Base-by-base conservation (phyloP, 2,797 vertebrate species). In the Sphaeramia orbicularis region DNA sequence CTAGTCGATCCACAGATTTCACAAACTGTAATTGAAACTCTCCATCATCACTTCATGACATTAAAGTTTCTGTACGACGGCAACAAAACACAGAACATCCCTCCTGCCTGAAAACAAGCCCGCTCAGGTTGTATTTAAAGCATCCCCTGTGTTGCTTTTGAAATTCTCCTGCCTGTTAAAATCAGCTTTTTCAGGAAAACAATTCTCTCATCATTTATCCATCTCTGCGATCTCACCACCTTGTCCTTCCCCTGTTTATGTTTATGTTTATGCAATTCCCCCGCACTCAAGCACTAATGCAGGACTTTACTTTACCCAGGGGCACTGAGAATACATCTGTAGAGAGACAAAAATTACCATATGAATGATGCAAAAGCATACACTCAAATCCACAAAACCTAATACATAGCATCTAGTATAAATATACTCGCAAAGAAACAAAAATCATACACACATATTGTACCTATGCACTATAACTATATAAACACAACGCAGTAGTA, bases 401-500 rank as follows among this genome's bases (percentile, higher is more conserved):
- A 27, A 38, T 30, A 32, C 30, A 32, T 2, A 24, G 35, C 13
- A 58, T n/a, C 16, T 2, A 62, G 21, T 50, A 59, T 44, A 69
- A 43, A 24, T 27, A 65, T 36, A 63, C 36, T 32, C 36, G 37
- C 13, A 24, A 41, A 3, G 36, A 42, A 19, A 64, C 15, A 41
- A 6, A 24, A 68, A 15, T 30, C 40, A 48, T 16, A 47, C 10
- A 15, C 41, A 47, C 2, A 30, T 3, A n/a, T n/a, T n/a, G 35
- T 27, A 30, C 24, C 36, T 18, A 50, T 40, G 16, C 10, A 16
- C 8, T n/a, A 18, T 13, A 9, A 12, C 4, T 30, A 35, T 56
- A 65, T 43, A 67, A 41, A 65, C 44, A 73, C 1, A 41, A 15
- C 45, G 12, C 27, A 64, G 81, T 47, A 64, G 59, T 70, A 75